phyloP scores from a whole-genome alignment of 2,113 vertebrate genomes.

The Colossoma macropomum region DNA sequence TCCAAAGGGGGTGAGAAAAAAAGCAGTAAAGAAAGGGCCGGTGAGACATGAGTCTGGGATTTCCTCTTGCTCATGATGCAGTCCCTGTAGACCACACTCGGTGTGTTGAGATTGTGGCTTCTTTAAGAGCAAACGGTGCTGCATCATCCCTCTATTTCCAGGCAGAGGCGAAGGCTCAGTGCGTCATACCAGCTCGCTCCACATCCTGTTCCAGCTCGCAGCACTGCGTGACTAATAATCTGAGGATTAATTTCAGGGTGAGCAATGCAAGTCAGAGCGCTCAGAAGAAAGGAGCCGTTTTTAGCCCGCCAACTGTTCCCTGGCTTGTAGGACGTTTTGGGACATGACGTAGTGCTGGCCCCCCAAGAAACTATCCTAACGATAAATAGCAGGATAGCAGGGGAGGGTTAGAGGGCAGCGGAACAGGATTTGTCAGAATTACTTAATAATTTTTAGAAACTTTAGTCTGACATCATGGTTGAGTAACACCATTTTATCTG shows the following conservation, averaged over 20 bases:
- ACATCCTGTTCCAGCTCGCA: constrained; percentile 38
- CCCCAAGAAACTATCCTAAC: not conserved
- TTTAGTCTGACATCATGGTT: not conserved
- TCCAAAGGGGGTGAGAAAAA: constrained; percentile 48
- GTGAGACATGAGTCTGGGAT: constrained; percentile 47
- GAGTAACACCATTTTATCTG: not conserved
- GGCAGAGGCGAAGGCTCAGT: constrained; percentile 10
- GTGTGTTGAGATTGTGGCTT: constrained; percentile 15
- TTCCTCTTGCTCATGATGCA: constrained; percentile 53
- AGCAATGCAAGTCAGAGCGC: constrained; percentile 44
- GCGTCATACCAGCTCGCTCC: constrained; percentile 21
- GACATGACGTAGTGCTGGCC: not conserved
- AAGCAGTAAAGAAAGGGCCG: constrained; percentile 53
- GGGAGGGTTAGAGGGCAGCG: not conserved
- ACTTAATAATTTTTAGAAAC: not conserved
- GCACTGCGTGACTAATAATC: constrained; percentile 53
- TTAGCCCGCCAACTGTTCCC: constrained; percentile 46
- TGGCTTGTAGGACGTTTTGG: not conserved
- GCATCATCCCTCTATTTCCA: constrained; percentile 40
- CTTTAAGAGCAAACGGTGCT: constrained; percentile 34
- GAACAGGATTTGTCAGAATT: not conserved
- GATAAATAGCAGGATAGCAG: not conserved
- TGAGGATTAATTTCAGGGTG: constrained; percentile 48
- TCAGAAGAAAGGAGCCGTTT: constrained; percentile 51
- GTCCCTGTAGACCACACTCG: not conserved